Conservation (phyloP, 2,113 vertebrate genomes). For the Cairina moschata region DNA sequence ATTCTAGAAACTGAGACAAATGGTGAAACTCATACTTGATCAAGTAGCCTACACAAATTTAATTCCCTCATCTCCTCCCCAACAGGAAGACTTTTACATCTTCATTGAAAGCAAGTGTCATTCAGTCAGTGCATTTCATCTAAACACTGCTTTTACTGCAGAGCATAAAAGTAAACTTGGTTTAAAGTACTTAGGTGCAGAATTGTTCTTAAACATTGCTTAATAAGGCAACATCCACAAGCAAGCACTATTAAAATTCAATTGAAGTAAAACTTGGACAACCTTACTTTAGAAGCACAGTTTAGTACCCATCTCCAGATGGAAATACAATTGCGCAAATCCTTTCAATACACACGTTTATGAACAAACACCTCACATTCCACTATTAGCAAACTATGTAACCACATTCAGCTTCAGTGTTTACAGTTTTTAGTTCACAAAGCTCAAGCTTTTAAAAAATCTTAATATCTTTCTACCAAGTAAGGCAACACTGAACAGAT, state of each 20-base stretch:
- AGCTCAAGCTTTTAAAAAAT: background rate
- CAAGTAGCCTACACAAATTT: background rate
- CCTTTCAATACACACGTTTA: background rate
- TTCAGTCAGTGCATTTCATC: background rate
- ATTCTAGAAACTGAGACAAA: background rate
- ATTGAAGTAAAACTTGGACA: background rate
- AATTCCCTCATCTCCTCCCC: background rate
- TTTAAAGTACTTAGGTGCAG: background rate
- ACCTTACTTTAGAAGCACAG: background rate
- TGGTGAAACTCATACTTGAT: background rate
- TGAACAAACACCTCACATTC: background rate
- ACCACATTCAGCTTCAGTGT: background rate
- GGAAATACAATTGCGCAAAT: background rate
- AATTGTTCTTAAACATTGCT: background rate
- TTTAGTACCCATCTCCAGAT: background rate
- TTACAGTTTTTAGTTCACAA: background rate
- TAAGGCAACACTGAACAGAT: background rate
- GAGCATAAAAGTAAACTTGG: background rate
- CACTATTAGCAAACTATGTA: background rate
- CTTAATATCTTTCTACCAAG: background rate
- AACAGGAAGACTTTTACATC: background rate
- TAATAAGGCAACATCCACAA: background rate
- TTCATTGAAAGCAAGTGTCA: background rate
- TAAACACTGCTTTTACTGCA: background rate
- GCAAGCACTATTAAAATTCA: background rate